Conservation (phyloP, 1,140 invertebrate species). For the Trichogramma pretiosum region DNA sequence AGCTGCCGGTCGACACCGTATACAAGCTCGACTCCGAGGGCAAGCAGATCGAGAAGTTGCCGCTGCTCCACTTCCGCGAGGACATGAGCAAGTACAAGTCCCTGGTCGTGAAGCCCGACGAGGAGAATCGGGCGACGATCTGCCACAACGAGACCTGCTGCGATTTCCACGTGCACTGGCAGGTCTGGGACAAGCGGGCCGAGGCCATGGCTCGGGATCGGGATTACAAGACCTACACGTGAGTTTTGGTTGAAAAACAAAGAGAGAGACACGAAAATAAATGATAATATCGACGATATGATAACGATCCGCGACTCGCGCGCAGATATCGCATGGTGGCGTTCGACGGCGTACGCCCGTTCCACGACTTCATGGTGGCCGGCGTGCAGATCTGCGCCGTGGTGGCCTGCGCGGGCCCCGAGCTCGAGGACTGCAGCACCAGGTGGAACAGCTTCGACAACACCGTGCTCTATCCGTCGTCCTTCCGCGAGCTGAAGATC, state of each 20-base stretch:
- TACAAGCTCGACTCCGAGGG: no score
- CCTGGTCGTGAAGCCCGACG: conserved; percentile 8
- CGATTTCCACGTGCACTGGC: conserved; percentile 24
- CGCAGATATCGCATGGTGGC: conserved; percentile 7
- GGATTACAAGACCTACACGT: no score
- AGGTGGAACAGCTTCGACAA: background rate
- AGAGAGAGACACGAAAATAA: no score
- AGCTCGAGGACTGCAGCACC: background rate
- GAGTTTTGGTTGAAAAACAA: no score
- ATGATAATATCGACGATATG: no score
- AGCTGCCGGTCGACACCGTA: conserved; percentile 2
- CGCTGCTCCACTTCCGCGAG: conserved; percentile 3
- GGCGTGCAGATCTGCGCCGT: conserved; percentile 7
- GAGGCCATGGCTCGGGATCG: no score
- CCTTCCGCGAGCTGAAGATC: background rate
- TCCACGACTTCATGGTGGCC: background rate
- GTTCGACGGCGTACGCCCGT: background rate
- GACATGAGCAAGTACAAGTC: conserved; percentile 23
- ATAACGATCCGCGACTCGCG: no score
- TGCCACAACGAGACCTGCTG: conserved; percentile 33
- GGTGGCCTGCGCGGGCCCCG: background rate
- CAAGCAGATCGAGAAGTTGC: conserved; percentile 18
- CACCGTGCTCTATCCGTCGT: background rate
- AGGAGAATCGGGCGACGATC: conserved; percentile 15
- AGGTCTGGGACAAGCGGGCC: background rate